Conservation (phyloP, 2,888 invertebrate genomes). For the Apotomis turbidana region DNA sequence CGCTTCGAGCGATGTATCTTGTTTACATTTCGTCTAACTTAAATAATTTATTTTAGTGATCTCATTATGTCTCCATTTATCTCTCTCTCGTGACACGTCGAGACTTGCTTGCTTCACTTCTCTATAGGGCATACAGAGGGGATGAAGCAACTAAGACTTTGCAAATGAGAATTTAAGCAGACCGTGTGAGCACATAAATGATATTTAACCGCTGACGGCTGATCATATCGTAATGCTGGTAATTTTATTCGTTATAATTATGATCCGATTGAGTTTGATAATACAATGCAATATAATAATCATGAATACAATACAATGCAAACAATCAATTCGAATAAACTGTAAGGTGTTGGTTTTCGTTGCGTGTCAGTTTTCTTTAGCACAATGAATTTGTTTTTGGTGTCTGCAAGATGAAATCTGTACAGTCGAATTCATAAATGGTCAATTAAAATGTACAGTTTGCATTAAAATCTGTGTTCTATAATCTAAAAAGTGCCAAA, state of each 20-base stretch:
- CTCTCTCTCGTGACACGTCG: slow-evolving; percentile 55
- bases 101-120: slow-evolving; percentile 28
- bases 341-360: slow-evolving; percentile 37
- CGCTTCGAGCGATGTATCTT: slow-evolving; percentile 60
- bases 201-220: slow-evolving; percentile 1
- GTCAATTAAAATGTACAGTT: too few species aligned
- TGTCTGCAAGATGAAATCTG: slow-evolving; percentile 30
- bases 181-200: background rate
- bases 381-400: slow-evolving; percentile 49
- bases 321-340: slow-evolving; percentile 32
- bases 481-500: too few species aligned
- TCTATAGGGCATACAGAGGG: slow-evolving; percentile 36
- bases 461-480: too few species aligned
- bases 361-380: slow-evolving; percentile 48
- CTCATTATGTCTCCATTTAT: slow-evolving; percentile 73
- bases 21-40: slow-evolving; percentile 76
- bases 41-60: slow-evolving; percentile 67
- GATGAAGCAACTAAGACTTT: slow-evolving; percentile 15
- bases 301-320: slow-evolving; percentile 14
- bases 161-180: background rate
- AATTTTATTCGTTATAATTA: slow-evolving; percentile 5
- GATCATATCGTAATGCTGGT: background rate
- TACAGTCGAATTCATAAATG: slow-evolving; percentile 37
- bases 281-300: slow-evolving; percentile 22
- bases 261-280: slow-evolving; percentile 23